Percentiles rank a stretch among this genome's conserved stretches.
These are phyloP conservation scores for Episyrphus balteatus DNA, from an alignment of 1,140 invertebrate species.

Conservation along the genomic window DNA sequence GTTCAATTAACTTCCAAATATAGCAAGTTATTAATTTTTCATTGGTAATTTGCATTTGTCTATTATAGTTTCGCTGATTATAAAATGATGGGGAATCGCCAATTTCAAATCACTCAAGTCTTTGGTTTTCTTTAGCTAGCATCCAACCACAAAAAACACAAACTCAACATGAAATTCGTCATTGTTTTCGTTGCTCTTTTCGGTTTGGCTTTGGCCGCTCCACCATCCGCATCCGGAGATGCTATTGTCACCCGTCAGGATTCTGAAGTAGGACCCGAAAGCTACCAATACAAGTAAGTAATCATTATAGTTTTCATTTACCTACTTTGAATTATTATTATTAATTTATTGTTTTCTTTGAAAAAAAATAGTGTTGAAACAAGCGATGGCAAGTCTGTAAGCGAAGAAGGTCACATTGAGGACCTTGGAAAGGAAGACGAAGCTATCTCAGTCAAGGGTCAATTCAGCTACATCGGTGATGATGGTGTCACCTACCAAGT, in stretches of 20 bases:
- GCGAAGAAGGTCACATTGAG: conserved; percentile 51
- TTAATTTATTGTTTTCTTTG: no score
- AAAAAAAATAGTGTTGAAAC: conserved; percentile 46
- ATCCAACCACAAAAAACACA: conserved; percentile 1
- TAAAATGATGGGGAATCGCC: no score
- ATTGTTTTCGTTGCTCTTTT: conserved; percentile 16
- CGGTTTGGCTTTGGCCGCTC: conserved; percentile 21
- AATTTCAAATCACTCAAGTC: no score
- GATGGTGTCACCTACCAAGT: conserved; percentile 51
- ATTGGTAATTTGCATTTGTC: no score
- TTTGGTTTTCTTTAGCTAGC: no score
- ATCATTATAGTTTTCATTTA: no score
- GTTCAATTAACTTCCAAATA: no score
- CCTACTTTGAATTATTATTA: no score
- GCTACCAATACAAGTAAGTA: conserved; percentile 39
- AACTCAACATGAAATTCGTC: conserved; percentile 11
- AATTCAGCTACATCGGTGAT: conserved; percentile 51
- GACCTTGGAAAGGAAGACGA: conserved; percentile 47
- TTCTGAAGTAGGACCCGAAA: conserved; percentile 35
- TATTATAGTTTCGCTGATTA: no score
- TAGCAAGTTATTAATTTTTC: no score
- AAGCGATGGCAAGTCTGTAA: conserved; percentile 48
- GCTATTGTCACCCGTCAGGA: conserved; percentile 31
- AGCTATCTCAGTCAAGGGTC: conserved; percentile 45
- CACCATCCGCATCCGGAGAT: conserved; percentile 11